These are phyloP conservation scores for Engraulis encrasicolus DNA, from an alignment of 2,113 vertebrate species.

Conservation along the genomic window DNA sequence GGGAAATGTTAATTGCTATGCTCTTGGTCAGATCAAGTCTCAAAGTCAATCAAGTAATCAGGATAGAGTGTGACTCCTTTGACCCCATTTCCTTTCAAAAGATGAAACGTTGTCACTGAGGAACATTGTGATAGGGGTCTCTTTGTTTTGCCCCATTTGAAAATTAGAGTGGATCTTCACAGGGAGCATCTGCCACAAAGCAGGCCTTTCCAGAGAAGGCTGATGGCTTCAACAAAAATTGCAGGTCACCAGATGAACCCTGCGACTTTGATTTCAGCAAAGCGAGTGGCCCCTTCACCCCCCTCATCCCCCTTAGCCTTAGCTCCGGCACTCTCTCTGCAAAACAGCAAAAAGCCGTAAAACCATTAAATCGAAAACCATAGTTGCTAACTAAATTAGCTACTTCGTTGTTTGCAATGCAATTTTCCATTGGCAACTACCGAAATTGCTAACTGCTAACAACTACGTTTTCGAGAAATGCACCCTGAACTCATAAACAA, in stretches of 20 bases:
- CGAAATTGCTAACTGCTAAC: too few species aligned
- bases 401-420: too few species aligned
- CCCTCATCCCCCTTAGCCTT: neutral
- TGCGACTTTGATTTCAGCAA: neutral
- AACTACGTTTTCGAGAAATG: too few species aligned
- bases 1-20: too few species aligned
- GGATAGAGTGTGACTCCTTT: neutral
- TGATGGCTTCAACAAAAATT: conserved; percentile 9
- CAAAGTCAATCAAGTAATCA: too few species aligned
- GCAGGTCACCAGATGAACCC: neutral
- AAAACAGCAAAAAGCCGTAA: neutral
- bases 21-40: too few species aligned
- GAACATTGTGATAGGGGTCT: neutral
- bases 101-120: neutral
- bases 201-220: neutral
- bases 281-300: neutral
- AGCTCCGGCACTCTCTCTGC: neutral
- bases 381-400: too few species aligned
- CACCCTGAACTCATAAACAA: neutral
- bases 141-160: neutral
- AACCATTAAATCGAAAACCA: neutral
- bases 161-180: neutral
- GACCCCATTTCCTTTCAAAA: neutral
- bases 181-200: neutral
- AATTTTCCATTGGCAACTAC: too few species aligned